Percentiles rank a stretch among this genome's conserved stretches.
phyloP scores from a whole-genome alignment of 2,888 invertebrate genomes.

The Cerceris rybyensis region DNA sequence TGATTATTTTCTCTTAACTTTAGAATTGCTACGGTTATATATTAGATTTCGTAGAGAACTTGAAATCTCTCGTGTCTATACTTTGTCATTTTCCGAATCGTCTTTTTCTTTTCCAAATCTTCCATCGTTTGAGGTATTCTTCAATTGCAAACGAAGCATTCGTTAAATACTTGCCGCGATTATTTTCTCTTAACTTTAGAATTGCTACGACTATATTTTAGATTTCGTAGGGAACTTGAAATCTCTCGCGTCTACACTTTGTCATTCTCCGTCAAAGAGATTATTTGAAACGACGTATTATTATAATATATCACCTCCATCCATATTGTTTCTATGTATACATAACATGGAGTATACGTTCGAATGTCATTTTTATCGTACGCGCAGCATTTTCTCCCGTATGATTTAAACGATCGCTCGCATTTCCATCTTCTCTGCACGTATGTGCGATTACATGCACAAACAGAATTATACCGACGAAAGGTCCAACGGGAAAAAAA shows the following conservation, averaged over 20 bases:
- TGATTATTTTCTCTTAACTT: no score
- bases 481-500: slow-evolving; percentile 12
- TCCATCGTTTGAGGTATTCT: slow-evolving; percentile 25
- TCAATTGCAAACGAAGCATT: background rate
- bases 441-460: slow-evolving; percentile 27
- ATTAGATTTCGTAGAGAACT: slow-evolving; percentile 66
- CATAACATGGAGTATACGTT: background rate
- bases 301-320: background rate
- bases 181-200: no score
- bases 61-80: slow-evolving; percentile 59
- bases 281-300: slow-evolving; percentile 1
- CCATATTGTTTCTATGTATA: background rate
- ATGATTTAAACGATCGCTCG: slow-evolving; percentile 34
- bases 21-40: no score
- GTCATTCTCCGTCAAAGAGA: background rate
- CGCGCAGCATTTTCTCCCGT: slow-evolving; percentile 10
- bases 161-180: background rate
- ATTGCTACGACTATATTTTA: no score
- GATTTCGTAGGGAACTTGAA: no score
- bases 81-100: no score
- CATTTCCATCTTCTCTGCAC: slow-evolving; percentile 18
- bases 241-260: background rate
- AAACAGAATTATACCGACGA: background rate
- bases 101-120: slow-evolving; percentile 27
- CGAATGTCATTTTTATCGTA: slow-evolving; percentile 22